These are phyloP conservation scores for Ladona fulva DNA, from an alignment of 1,140 invertebrate genomes.

Conservation along the genomic window DNA sequence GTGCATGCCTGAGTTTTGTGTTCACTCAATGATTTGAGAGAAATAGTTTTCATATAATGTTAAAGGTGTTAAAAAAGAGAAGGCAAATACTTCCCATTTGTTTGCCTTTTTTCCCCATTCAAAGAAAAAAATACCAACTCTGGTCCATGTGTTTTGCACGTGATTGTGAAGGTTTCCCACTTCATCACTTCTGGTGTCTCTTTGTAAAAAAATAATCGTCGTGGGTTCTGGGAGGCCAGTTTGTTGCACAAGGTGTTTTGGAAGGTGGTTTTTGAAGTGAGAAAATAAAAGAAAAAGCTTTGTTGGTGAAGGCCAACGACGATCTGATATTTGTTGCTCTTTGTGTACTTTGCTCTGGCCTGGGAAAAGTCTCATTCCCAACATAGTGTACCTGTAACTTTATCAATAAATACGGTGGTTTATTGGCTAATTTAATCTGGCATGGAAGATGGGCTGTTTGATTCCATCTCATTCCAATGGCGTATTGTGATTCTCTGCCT, in stretches of 20 bases:
- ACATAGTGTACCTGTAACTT: slow-evolving; percentile 8
- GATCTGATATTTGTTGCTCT: slow-evolving; percentile 9
- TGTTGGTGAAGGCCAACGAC: neutral
- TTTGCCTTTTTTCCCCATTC: neutral
- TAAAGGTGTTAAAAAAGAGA: neutral
- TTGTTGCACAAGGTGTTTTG: neutral
- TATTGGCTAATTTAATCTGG: slow-evolving; percentile 2
- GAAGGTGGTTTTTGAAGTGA: neutral
- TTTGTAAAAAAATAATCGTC: neutral
- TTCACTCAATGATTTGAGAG: neutral
- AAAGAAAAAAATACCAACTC: neutral
- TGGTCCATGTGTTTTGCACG: neutral
- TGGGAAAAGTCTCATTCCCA: neutral
- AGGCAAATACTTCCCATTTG: neutral
- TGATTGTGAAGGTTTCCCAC: neutral
- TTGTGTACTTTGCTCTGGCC: slow-evolving; percentile 3
- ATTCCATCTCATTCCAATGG: slow-evolving; percentile 2
- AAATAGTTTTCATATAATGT: neutral
- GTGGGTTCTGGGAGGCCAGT: neutral
- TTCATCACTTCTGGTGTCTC: slow-evolving; percentile 4
- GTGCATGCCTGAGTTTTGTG: neutral
- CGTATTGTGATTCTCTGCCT: slow-evolving; percentile 4
- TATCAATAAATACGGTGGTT: slow-evolving; percentile 10
- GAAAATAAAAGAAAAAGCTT: neutral
- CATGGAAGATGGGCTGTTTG: slow-evolving; percentile 3